These are phyloP conservation scores for Acyrthosiphon pisum DNA, from an alignment of 1,140 invertebrate genomes.

Conservation along the genomic window DNA sequence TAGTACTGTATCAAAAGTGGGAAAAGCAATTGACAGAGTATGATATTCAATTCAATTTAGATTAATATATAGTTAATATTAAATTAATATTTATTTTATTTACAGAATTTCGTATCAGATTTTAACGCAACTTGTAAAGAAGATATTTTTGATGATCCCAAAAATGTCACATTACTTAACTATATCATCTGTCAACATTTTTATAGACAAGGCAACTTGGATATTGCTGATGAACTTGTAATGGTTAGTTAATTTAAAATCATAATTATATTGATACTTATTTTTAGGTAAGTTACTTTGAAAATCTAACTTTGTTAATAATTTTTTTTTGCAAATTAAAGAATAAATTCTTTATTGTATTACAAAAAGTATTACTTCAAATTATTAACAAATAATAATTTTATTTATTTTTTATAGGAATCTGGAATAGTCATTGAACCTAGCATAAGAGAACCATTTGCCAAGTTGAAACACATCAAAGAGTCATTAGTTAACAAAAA, in stretches of 20 bases:
- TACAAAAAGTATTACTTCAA: not conserved
- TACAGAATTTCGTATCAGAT: constrained; percentile 87
- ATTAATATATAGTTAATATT: not conserved
- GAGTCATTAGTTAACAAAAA: constrained; percentile 80
- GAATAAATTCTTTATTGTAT: not conserved
- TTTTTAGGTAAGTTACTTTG: not conserved
- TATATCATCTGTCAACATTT: constrained; percentile 97
- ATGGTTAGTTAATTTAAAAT: constrained; percentile 63
- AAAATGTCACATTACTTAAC: constrained; percentile 84
- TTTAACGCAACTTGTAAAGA: constrained; percentile 88
- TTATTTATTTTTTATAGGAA: constrained; percentile 68
- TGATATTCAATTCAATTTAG: constrained; percentile 55
- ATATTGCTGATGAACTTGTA: constrained; percentile 85
- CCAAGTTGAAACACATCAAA: constrained; percentile 84
- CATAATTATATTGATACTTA: not conserved
- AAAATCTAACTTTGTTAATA: not conserved
- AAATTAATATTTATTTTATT: constrained; percentile 54
- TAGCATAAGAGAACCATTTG: constrained; percentile 80
- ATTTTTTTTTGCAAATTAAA: not conserved
- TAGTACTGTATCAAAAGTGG: constrained; percentile 93
- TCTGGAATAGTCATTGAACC: constrained; percentile 74
- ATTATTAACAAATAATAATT: not conserved
- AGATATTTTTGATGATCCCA: constrained; percentile 80
- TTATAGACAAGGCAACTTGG: constrained; percentile 89
- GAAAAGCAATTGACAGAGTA: constrained; percentile 91